Evolutionary conservation across 2,888 invertebrate genomes (phyloP), one percentile per base, ranked within the genome.

Genomic region (Lithosia quadra): DNA sequence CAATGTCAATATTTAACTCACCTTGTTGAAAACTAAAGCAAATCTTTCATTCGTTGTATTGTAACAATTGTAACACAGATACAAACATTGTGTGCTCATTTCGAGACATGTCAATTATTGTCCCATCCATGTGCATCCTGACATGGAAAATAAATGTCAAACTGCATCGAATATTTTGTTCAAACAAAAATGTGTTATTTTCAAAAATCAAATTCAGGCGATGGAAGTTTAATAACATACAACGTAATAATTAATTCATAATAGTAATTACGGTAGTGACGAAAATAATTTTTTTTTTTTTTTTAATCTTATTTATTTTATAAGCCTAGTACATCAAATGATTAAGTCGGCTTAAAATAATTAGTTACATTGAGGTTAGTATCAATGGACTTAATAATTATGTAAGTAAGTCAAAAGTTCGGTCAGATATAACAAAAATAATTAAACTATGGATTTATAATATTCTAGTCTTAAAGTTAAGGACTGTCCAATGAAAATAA

Each of bases 1-100:
- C 64, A 64, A 63, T 65, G 75, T 70, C 61, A 76, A 72, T 72
- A 76, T 77, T 76, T 69, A 67, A 74, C 9, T n/a, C n/a, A 49
- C 18, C 67, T 72, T 77, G 56, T 61, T 57, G 66, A 65, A 36
- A 72, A 69, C 68, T 59, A 66, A 68, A 71, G 34, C 68, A 71
- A 74, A 77, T 67, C 69, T 72, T 56, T 59, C 68, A 59, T 57
- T 64, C 58, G 53, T 33, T 60, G 53, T 68, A 68, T 56, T 65
- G 22, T 68, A 57, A 53, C n/a, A n/a, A n/a, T n/a, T n/a, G n/a
- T n/a, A n/a, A n/a, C 74, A 60, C 56, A 49, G 24, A 34, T 34
- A 49, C 22, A 49, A 60, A 65, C 53, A 60, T 18, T 65, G 53
- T 65, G 33, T 33, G 53, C 65, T 4, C 18, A 36, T 22, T 53